These are phyloP conservation scores for Coreius guichenoti DNA, from an alignment of 2,797 vertebrate genomes.

Conservation along the genomic window DNA sequence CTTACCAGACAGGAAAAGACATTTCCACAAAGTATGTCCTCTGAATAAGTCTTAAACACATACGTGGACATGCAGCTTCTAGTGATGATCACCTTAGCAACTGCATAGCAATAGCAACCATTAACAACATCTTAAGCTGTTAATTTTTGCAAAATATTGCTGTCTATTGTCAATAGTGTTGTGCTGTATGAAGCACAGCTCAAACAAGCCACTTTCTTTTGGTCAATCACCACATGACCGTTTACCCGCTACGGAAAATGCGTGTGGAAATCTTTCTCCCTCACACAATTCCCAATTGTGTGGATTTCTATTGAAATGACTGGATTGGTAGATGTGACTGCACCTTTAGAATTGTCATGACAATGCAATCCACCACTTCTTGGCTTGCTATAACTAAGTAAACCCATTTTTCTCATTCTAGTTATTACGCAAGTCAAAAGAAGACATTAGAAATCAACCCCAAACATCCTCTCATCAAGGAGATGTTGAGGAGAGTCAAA, in stretches of 20 bases:
- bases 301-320: neutral
- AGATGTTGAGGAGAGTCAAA: constrained; percentile 89
- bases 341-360: neutral
- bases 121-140: neutral
- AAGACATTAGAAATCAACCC: constrained; percentile 98
- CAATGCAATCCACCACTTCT: neutral
- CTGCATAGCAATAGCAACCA: neutral
- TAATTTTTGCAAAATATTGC: neutral
- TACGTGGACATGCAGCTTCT: neutral
- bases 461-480: constrained; percentile 94
- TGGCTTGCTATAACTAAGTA: neutral
- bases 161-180: neutral
- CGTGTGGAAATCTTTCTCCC: neutral
- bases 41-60: neutral
- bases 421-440: constrained; percentile 98
- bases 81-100: too few relatives aligned
- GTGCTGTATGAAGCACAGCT: neutral
- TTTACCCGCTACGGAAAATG: neutral
- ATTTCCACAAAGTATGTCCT: constrained; percentile 93
- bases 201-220: neutral
- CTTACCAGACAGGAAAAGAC: constrained; percentile 98
- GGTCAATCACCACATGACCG: neutral
- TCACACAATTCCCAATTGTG: neutral
- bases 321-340: neutral
- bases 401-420: constrained; percentile 60